phyloP scores from a whole-genome alignment of 2,888 invertebrate species.

The Artemia sinica region DNA sequence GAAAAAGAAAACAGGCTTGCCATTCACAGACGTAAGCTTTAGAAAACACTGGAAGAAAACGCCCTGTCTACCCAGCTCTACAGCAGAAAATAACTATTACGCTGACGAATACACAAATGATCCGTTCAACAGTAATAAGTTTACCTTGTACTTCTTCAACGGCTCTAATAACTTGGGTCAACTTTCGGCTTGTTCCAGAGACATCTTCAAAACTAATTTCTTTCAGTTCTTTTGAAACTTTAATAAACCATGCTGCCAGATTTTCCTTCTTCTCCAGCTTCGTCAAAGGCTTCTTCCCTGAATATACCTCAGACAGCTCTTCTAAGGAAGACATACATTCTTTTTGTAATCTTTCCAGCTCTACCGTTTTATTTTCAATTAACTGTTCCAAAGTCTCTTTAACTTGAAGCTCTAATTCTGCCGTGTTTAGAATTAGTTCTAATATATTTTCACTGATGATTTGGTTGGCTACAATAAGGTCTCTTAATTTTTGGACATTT shows the following conservation, averaged over 20 bases:
- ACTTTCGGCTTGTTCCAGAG: constrained; percentile 60
- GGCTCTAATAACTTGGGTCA: constrained; percentile 78
- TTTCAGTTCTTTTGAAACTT: constrained; percentile 64
- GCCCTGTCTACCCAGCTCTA: too few relatives aligned
- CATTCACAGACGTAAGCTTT: too few relatives aligned
- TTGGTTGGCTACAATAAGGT: constrained; percentile 52
- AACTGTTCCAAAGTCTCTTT: constrained; percentile 59
- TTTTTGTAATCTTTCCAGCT: constrained; percentile 60
- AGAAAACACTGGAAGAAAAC: too few relatives aligned
- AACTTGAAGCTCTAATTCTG: constrained; percentile 73
- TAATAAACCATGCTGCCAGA: constrained; percentile 72
- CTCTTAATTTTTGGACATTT: constrained; percentile 13
- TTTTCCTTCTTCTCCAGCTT: constrained; percentile 75
- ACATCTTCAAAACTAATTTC: constrained; percentile 57
- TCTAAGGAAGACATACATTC: constrained; percentile 57
- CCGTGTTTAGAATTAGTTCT: constrained; percentile 63
- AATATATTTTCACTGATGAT: constrained; percentile 50
- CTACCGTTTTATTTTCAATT: constrained; percentile 47
- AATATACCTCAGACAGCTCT: constrained; percentile 76
- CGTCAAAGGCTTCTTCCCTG: constrained; percentile 65
- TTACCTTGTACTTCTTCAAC: constrained; percentile 69
- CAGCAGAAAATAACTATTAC: too few relatives aligned
- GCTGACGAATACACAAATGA: too few relatives aligned
- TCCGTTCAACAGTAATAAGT: not conserved
- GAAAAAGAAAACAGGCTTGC: too few relatives aligned